Evolutionary conservation across 2,797 vertebrate species (phyloP), one percentile per base, ranked within the genome.

Genomic region (Galaxias olidus): DNA sequence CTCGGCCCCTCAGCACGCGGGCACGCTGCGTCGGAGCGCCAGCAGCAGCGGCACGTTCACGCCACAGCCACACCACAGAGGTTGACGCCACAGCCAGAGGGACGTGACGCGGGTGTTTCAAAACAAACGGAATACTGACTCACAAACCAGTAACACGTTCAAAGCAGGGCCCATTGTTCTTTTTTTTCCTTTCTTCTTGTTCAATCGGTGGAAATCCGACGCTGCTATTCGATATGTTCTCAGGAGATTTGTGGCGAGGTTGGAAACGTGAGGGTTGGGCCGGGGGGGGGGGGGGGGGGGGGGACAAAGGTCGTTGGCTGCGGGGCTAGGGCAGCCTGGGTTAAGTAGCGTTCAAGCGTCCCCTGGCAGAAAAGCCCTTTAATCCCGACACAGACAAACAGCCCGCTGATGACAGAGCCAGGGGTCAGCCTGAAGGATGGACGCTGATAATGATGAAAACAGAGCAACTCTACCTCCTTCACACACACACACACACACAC

Each of bases 231-330:
- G 63, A 55, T 72, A 65, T 77, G 12, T 73, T 82, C 73, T 80
- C 65, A 73, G 61, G 72, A 69, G 52, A 63, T 73, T 46, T 60
- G 59, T 65, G 71, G 70, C 80, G 77, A 74, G 71, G 78, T 80
- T 81, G 81, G 83, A 88, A 87, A 82, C 80, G 53, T 41, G 59
- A 73, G 67, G 73, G 76, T 66, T 13, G 40, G 59, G 56, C n/a
- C n/a, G n/a, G n/a, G n/a, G n/a, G n/a, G n/a, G n/a, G n/a, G n/a
- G n/a, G n/a, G n/a, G n/a, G n/a, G n/a, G n/a, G n/a, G 72, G 72
- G 71, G 30, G 77, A 74, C 80, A 88, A 84, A 88, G 84, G 77
- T 85, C 75, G 14, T 52, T 86, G 79, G 75, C 78, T 85, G 73
- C 72, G 45, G 76, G 77, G 81, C 81, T 81, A 80, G 81, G 71